A percentile compares a stretch with the other conserved stretches of the same genome.
Evolutionary conservation across 1,140 invertebrate genomes (phyloP).

Genomic region (Leptestheria dahalacensis): DNA sequence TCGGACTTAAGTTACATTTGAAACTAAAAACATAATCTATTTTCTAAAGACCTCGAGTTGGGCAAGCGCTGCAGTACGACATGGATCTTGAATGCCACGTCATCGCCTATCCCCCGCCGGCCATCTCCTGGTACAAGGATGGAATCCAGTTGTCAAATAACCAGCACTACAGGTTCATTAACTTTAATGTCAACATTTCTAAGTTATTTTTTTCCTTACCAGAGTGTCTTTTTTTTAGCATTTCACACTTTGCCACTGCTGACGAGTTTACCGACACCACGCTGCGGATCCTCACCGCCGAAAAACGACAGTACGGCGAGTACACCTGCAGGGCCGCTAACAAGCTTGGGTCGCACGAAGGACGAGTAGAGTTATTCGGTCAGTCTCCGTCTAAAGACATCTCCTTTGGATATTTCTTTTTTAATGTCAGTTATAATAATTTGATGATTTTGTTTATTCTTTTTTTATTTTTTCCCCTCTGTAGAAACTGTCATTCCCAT

Average conservation of each 20-base stretch:
- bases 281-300: conserved; percentile 71
- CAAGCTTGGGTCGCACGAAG: conserved; percentile 63
- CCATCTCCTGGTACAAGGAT: conserved; percentile 74
- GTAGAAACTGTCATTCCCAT: conserved; percentile 78
- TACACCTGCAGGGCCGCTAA: conserved; percentile 77
- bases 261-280: conserved; percentile 83
- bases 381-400: conserved; percentile 25
- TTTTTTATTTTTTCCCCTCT: conserved; percentile 26
- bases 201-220: neutral
- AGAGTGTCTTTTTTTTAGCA: conserved; percentile 29
- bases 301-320: conserved; percentile 72
- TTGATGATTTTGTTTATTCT: neutral
- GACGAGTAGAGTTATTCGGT: conserved; percentile 67
- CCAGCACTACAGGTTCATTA: conserved; percentile 71
- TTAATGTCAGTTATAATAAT: conserved; percentile 11
- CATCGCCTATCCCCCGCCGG: conserved; percentile 78
- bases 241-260: conserved; percentile 74
- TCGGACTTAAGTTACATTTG: too few relatives aligned
- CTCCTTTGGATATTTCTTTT: neutral
- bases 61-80: conserved; percentile 77
- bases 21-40: neutral
- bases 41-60: conserved; percentile 45
- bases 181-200: too few relatives aligned
- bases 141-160: conserved; percentile 64
- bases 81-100: conserved; percentile 78